Conservation (phyloP, 2,797 vertebrate species). For the Manis pentadactyla region DNA sequence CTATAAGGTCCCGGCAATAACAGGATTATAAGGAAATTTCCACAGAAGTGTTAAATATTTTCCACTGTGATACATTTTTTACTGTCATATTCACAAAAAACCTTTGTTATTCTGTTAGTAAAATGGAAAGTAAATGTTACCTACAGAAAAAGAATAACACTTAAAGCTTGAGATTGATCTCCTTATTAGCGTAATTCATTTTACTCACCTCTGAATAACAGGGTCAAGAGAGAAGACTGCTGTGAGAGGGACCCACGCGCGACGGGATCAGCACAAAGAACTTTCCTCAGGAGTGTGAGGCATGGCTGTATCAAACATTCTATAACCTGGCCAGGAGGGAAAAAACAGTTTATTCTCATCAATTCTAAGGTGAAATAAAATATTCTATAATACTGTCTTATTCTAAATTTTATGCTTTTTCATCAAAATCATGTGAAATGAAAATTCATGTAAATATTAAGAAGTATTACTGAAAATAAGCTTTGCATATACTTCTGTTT, state of each 20-base stretch:
- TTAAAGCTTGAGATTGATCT: not conserved
- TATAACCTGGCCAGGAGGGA: constrained; percentile 84
- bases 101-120: not conserved
- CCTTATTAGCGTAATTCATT: not conserved
- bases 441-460: not conserved
- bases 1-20: not conserved
- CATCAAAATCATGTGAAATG: constrained; percentile 10
- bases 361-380: not conserved
- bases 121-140: not conserved
- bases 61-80: not conserved
- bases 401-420: not conserved
- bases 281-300: constrained; percentile 92
- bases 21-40: not conserved
- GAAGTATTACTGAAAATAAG: constrained; percentile 25
- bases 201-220: constrained; percentile 92
- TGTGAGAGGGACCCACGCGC: constrained; percentile 91
- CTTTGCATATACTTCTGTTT: not conserved
- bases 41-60: not conserved
- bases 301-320: constrained; percentile 92
- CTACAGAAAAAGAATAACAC: not conserved
- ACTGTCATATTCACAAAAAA: not conserved
- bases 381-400: not conserved
- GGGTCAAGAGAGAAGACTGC: constrained; percentile 89
- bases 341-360: not conserved
- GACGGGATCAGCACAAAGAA: constrained; percentile 91